Evolutionary conservation across 2,797 vertebrate species (phyloP).

Genomic region (Anguilla anguilla): DNA sequence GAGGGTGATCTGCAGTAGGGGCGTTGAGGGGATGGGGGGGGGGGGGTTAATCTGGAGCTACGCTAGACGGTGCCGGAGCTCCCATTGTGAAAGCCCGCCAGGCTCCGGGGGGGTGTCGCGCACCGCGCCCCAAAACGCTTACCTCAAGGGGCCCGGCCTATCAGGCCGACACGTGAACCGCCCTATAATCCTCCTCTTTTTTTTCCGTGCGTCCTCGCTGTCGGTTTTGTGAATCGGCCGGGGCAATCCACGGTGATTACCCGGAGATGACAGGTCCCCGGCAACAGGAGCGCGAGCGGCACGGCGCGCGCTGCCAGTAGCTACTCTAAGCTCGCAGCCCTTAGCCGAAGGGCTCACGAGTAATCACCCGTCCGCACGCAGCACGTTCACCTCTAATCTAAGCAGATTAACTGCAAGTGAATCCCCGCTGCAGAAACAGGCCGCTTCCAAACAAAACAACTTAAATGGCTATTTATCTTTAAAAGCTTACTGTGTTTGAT

Average conservation of each 20-base stretch:
- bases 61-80: conserved; percentile 64
- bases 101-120: conserved; percentile 79
- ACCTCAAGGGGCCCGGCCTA: conserved; percentile 89
- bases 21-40: not conserved
- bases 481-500: not conserved
- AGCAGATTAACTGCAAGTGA: conserved; percentile 78
- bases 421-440: conserved; percentile 75
- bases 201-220: conserved; percentile 76
- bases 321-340: conserved; percentile 78
- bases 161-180: conserved; percentile 88
- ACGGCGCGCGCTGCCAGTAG: conserved; percentile 63
- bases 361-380: conserved; percentile 82
- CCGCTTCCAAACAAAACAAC: conserved; percentile 69
- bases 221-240: conserved; percentile 87
- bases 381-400: conserved; percentile 72
- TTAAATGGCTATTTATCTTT: conserved; percentile 65
- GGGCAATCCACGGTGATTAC: conserved; percentile 89
- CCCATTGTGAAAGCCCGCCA: conserved; percentile 79
- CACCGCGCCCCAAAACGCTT: conserved; percentile 82
- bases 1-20: not conserved
- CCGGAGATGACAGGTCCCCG: conserved; percentile 83
- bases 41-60: conserved; percentile 49
- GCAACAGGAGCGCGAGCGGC: conserved; percentile 74
- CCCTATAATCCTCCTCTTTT: conserved; percentile 86
- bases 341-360: conserved; percentile 72